Evolutionary conservation across 2,888 invertebrate genomes (phyloP), one percentile per base, ranked within the genome.

Genomic region (Uropetala carovei): DNA sequence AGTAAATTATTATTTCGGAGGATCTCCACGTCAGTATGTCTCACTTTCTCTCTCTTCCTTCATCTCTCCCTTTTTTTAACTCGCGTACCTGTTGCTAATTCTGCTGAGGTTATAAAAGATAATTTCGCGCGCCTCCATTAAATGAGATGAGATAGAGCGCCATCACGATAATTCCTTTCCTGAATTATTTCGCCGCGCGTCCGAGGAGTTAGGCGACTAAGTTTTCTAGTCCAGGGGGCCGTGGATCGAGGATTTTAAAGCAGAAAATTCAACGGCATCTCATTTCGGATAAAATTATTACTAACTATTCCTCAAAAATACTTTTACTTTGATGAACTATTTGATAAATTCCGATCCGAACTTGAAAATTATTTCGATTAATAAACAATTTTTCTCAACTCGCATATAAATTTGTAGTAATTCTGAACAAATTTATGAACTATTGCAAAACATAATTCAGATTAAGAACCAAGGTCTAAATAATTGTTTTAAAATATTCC

Each of bases 81-180:
- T 75, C 75, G 75, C 75, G 22, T 75, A 75, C 75, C 75, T 75
- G 75, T 75, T 75, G 75, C 75, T 75, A 75, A 75, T 75, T 75
- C 75, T 75, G 14, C 27, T 27, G 75, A 75, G 27, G 75, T 13
- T 27, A 27, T 75, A 27, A 75, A 75, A 11, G 75, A 75, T 75
- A 75, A 27, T 75, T 27, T 22, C 9, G 75, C 68, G n/a, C n/a
- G 16, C 75, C 27, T 27, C 75, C 27, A 75, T 75, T 75, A 75
- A 75, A 75, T 75, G 75, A 75, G 75, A 11, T 43, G 43, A 27
- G 27, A n/a, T 68, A 68, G n/a, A 8, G n/a, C n/a, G 68, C 68
- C 27, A 11, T 75, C 27, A 75, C 10, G 75, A 75, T 75, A 75
- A 75, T 75, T 75, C 27, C 75, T 75, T 75, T 10, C 11, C 75